These are phyloP conservation scores for Corythoichthys haematopterus DNA, from an alignment of 2,113 vertebrate species.

Conservation along the genomic window DNA sequence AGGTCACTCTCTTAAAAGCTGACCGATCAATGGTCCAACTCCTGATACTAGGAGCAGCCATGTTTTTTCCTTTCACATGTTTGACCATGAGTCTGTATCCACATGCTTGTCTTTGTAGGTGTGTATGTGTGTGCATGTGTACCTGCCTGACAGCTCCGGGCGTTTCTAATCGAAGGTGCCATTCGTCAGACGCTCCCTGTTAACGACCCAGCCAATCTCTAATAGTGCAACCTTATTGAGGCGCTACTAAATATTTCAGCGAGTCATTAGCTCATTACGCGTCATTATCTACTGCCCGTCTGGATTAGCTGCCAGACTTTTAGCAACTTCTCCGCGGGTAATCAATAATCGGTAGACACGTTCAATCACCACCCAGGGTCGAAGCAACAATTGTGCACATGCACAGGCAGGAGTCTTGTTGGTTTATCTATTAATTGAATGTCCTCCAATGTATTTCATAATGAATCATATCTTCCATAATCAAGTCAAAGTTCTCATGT, in stretches of 20 bases:
- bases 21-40: slow-evolving; percentile 76
- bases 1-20: slow-evolving; percentile 88
- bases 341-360: slow-evolving; percentile 72
- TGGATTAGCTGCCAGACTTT: slow-evolving; percentile 68
- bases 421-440: neutral
- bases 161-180: slow-evolving; percentile 67
- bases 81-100: slow-evolving; percentile 46
- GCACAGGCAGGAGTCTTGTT: neutral
- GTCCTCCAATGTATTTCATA: neutral
- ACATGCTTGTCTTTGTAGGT: slow-evolving; percentile 38
- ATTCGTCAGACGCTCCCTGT: slow-evolving; percentile 56
- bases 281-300: slow-evolving; percentile 70
- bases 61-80: slow-evolving; percentile 42
- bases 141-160: slow-evolving; percentile 41
- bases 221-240: slow-evolving; percentile 60
- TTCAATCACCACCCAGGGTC: slow-evolving; percentile 39
- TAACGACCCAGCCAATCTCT: slow-evolving; percentile 65
- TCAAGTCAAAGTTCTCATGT: neutral
- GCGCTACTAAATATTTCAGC: slow-evolving; percentile 77
- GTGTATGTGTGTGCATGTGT: slow-evolving; percentile 27
- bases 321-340: slow-evolving; percentile 66
- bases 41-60: slow-evolving; percentile 60
- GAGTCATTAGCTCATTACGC: slow-evolving; percentile 76
- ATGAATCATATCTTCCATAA: neutral
- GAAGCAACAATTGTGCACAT: slow-evolving; percentile 8